Base-by-base conservation (phyloP, 2,888 invertebrate species). In the Xylota sylvarum region DNA sequence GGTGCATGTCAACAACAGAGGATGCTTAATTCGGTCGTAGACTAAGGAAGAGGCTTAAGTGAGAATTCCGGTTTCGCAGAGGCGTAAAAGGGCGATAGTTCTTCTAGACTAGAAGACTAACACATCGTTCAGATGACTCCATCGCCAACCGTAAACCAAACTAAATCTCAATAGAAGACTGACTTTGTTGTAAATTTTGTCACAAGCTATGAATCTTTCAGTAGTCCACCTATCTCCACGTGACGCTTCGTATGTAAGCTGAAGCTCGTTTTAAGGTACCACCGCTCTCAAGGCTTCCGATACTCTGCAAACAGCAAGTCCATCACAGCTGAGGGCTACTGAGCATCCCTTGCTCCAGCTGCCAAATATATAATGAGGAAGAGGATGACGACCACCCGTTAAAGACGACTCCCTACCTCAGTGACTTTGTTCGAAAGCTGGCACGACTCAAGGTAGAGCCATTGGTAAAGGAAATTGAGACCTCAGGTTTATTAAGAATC, bases 61-160 rank as follows among this genome's bases (percentile, higher is more conserved):
- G n/a, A 50, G n/a, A 0, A 64, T 82, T 23, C 32, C 79, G 56
- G 73, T 84, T 81, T 35, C 88, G 52, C 14, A 78, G 50, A 50
- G 88, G 88, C 74, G 81, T 0, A 88, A 90, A 27, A 88, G 72
- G 6, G 43, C 89, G 14, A 89, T 89, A 12, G 72, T 91, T 14
- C 84, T 90, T 0, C 90, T 91, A 35, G 90, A 91, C n/a, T n/a
- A 0, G 90, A 90, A 5, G 91, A 91, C 0, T 91, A 91, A 91
- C 12, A 92, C 92, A 4, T 91, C 92, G 0, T 92, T 91, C 27
- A 90, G 88, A 48, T 23, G 0, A 10, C 10, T 12, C 0, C 55
- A 35, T 82, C 84, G 9, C n/a, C 79, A 10, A 85, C 87, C 2
- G 73, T 79, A 2, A 74, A 88, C 4, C 64, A 88, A 65, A 88